Evolutionary conservation across 2,888 invertebrate genomes (phyloP).

Genomic region (Netelia melanura): DNA sequence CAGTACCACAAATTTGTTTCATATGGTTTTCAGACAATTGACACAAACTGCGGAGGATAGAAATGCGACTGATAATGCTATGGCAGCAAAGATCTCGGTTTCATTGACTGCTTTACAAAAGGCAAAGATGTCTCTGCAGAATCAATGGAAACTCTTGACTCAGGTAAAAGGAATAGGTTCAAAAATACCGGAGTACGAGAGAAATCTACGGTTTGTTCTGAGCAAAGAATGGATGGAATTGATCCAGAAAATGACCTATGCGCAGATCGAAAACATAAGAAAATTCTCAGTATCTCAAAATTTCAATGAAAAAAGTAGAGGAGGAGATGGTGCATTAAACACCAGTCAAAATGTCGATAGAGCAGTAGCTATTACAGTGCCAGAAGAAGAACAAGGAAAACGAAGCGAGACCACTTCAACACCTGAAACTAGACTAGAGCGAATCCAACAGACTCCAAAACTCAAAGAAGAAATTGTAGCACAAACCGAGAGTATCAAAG

Average conservation of each 20-base stretch:
- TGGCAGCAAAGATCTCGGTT: slow-evolving; percentile 71
- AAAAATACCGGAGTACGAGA: slow-evolving; percentile 84
- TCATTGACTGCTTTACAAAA: slow-evolving; percentile 72
- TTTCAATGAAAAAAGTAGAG: slow-evolving; percentile 56
- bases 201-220: slow-evolving; percentile 84
- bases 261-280: slow-evolving; percentile 78
- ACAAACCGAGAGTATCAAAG: slow-evolving; percentile 55
- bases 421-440: slow-evolving; percentile 27
- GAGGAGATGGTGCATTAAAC: slow-evolving; percentile 21
- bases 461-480: slow-evolving; percentile 54
- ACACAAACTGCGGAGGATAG: slow-evolving; percentile 73
- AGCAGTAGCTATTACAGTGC: slow-evolving; percentile 49
- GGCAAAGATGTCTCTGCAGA: slow-evolving; percentile 82
- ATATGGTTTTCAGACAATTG: slow-evolving; percentile 72
- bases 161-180: slow-evolving; percentile 85
- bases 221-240: slow-evolving; percentile 86
- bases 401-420: background rate
- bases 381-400: slow-evolving; percentile 24
- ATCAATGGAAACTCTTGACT: slow-evolving; percentile 85
- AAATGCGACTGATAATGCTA: slow-evolving; percentile 70
- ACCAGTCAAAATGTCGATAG: slow-evolving; percentile 64
- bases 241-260: slow-evolving; percentile 85
- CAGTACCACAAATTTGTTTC: slow-evolving; percentile 10
- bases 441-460: slow-evolving; percentile 2
- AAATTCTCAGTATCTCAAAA: slow-evolving; percentile 71